Evolutionary conservation across 2,113 vertebrate genomes (phyloP), one percentile per base, ranked within the genome.

Genomic region (Corapipo altera): DNA sequence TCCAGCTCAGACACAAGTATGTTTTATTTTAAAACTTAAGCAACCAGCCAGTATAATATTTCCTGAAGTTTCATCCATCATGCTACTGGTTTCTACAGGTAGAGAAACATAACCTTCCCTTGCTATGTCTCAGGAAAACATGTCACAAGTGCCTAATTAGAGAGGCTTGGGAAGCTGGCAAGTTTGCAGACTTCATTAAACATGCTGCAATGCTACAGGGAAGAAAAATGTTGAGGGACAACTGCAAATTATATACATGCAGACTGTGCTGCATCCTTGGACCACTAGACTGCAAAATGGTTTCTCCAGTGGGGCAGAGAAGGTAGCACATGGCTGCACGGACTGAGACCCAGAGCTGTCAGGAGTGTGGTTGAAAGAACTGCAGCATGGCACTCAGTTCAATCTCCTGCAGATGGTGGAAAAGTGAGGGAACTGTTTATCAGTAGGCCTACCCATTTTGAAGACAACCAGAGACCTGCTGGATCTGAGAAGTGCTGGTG

Each of bases 1-100:
- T 88, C 82, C 58, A 94, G 41, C 72, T 85, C 88, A 94, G 96
- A 95, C 80, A 67, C 30, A 92, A 96, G 51, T 78, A 66, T 98
- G 95, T 92, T 97, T 98, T 96, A 80, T 91, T 96, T 97, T 97
- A 97, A 95, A 94, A 82, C 15, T 95, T 96, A 77, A 97, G 89
- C 87, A 97, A 93, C 35, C 77, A 95, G 48, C 46, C 85, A 84
- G 72, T 96, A 61, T 96, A 94, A 71, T 87, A 80, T 93, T 93
- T 97, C 72, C 66, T 89, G 76, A 96, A 95, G 85, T 96, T 97
- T 89, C 96, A 96, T 90, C 61, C 89, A 95, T 97, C 90, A 96
- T 89, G 81, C 89, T 96, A 95, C 96, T 80, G 69, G 83, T 96
- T 98, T 97, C 92, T 96, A 81, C 76, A 80, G 75, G 39, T 65